Base-by-base conservation (phyloP, 2,888 invertebrate species). In the Polydrusus pterygomalis region DNA sequence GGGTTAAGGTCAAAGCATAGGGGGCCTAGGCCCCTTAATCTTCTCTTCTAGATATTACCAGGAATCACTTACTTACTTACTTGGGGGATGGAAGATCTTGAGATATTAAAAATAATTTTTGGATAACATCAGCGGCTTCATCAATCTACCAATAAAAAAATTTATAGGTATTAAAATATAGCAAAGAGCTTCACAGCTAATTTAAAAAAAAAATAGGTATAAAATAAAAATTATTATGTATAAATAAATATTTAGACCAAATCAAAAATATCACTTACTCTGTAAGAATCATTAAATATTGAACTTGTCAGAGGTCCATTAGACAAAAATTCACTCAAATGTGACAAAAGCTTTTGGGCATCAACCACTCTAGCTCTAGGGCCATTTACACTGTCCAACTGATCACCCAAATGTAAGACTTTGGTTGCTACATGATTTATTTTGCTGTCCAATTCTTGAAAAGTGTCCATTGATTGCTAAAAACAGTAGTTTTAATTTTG, bases 331-430 rank as follows among this genome's bases (percentile, higher is more conserved):
- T 97, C 97, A 2, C 95, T 93, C 87, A 99, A 95, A 87, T 96
- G 94, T 72, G 94, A 94, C 89, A 99, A 93, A 25, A 99, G 88
- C 84, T 96, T 95, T 83, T 97, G 94, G 0, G 99, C 99, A 84
- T 99, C 99, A 0, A 96, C 96, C 0, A 98, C 97, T 74, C 99
- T 90, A 15, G 97, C 95, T 72, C 99, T 89, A 0, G 99, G 99
- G 0, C 96, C 97, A 85, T 98, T 96, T 0, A 99, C 97, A 79
- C 96, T 97, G 83, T 99, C 99, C 56, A 99, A 89, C 86, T 99
- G 99, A 88, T 99, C 99, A 0, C 99, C 99, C n/a, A 99, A 91
- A 88, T 99, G 98, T 60, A 99, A 92, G 0, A 99, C 99, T 88
- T 98, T 97, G 0, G 97, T 97, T 0, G 99, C 98, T 56, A 99